Evolutionary conservation across 2,797 vertebrate genomes (phyloP).

Genomic region (Eulemur albifrons): DNA sequence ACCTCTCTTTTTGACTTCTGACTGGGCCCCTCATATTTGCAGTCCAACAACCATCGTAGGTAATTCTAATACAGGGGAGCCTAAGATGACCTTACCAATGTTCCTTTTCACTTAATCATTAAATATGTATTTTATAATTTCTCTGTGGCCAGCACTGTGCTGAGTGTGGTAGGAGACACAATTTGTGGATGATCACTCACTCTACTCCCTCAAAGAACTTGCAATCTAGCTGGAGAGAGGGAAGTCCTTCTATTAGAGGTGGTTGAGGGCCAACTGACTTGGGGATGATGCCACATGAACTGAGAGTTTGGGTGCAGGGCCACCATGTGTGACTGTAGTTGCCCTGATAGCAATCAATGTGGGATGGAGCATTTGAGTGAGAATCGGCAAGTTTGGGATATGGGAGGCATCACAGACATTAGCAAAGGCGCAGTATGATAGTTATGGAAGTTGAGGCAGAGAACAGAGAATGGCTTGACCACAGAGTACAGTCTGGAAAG

Average conservation of each 20-base stretch:
- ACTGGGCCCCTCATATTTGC: neutral
- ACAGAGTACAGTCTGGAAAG: neutral
- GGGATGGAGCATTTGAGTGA: neutral
- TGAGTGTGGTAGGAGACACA: neutral
- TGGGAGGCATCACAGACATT: neutral
- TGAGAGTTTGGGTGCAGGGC: neutral
- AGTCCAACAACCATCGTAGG: neutral
- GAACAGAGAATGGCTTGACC: neutral
- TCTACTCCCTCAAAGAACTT: neutral
- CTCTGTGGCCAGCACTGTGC: neutral
- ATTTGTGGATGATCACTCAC: neutral
- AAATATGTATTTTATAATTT: neutral
- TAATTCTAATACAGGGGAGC: neutral
- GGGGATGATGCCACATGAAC: neutral
- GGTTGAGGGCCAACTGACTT: neutral
- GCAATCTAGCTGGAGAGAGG: neutral
- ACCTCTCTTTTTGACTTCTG: neutral
- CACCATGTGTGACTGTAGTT: fast-evolving
- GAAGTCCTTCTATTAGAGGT: neutral
- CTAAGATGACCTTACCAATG: neutral
- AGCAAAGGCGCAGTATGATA: neutral
- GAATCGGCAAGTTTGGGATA: neutral
- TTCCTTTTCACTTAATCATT: neutral
- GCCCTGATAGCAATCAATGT: neutral
- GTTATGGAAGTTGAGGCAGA: neutral